Evolutionary conservation across 1,140 invertebrate species (phyloP).

Genomic region (Trichomalopsis sarcophagae): DNA sequence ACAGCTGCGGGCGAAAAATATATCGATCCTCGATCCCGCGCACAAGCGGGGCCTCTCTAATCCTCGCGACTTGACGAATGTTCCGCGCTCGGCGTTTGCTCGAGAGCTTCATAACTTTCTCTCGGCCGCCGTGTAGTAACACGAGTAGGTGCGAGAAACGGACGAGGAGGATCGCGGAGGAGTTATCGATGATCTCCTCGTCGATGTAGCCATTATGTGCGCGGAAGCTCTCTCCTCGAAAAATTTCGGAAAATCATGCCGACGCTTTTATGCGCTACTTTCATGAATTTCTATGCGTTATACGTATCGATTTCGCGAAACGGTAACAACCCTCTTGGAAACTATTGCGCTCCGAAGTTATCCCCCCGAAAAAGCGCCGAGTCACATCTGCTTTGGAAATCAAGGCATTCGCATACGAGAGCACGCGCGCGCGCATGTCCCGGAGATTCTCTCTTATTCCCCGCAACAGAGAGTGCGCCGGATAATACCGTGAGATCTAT

Average conservation of each 20-base stretch:
- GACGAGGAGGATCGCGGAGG: background rate
- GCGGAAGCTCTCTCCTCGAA: background rate
- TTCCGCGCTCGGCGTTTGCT: background rate
- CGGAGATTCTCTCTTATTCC: background rate
- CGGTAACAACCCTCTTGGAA: background rate
- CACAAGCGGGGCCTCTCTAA: background rate
- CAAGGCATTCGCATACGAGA: background rate
- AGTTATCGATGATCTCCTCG: background rate
- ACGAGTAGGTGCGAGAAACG: background rate
- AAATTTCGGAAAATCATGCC: background rate
- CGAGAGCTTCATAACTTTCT: background rate
- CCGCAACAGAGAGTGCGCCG: background rate
- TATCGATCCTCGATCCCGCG: background rate
- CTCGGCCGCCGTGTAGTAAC: background rate
- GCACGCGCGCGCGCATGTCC: background rate
- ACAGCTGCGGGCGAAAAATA: background rate
- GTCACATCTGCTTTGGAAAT: background rate
- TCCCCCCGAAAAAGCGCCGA: background rate
- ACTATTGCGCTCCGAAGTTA: background rate
- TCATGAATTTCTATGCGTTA: background rate
- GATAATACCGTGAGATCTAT: background rate
- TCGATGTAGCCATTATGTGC: background rate
- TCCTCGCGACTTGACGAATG: background rate
- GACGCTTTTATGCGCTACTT: background rate
- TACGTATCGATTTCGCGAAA: background rate